Percentiles rank a stretch among this genome's conserved stretches.
Conservation (phyloP, 2,888 invertebrate species). For the Molorchus minor region DNA sequence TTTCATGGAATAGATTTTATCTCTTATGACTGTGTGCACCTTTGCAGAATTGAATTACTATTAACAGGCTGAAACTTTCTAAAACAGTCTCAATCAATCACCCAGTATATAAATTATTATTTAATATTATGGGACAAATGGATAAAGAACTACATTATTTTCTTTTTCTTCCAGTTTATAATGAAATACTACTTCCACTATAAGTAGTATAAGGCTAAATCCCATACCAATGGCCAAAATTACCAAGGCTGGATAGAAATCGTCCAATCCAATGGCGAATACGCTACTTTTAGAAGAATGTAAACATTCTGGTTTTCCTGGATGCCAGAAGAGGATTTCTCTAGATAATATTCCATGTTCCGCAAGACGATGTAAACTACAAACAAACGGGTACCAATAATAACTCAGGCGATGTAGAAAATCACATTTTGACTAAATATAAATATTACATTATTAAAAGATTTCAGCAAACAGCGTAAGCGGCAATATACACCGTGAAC, state of each 20-base stretch:
- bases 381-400: conserved; percentile 7
- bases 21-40: no score
- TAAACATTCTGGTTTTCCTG: conserved; percentile 54
- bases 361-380: conserved; percentile 51
- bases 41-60: no score
- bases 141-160: not conserved
- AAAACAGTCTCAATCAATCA: no score
- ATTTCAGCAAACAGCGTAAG: no score
- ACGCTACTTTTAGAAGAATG: conserved; percentile 39
- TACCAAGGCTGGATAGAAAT: conserved; percentile 53
- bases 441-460: no score
- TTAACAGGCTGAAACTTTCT: no score
- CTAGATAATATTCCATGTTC: conserved; percentile 53
- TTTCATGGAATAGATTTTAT: no score
- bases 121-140: not conserved
- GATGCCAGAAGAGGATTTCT: conserved; percentile 52
- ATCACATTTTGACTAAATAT: no score
- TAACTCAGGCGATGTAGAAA: no score
- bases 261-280: conserved; percentile 50
- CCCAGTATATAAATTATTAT: no score
- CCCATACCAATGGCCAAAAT: conserved; percentile 48
- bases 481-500: no score
- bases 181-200: conserved; percentile 38
- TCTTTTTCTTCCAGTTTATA: not conserved
- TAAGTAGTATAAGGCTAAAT: conserved; percentile 47